Conservation (phyloP, 2,888 invertebrate genomes). For the Cantharis rustica region DNA sequence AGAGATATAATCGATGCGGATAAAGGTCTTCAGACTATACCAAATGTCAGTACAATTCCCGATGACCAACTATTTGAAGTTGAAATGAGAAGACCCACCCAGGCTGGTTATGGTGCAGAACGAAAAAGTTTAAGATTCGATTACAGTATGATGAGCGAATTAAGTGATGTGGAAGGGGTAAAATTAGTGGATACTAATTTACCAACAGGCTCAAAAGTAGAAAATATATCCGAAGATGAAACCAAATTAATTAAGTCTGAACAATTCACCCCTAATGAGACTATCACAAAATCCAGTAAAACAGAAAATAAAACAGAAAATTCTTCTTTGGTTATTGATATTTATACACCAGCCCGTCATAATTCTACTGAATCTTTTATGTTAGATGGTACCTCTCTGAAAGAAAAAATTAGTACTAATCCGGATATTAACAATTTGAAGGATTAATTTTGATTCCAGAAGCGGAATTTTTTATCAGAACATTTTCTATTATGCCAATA, state of each 20-base stretch:
- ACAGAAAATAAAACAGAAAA: neutral
- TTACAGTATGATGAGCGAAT: neutral
- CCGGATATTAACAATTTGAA: neutral
- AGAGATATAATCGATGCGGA: neutral
- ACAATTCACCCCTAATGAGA: neutral
- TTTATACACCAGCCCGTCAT: neutral
- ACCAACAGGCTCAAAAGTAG: neutral
- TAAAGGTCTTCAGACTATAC: neutral
- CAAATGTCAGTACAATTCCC: neutral
- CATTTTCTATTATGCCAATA: neutral
- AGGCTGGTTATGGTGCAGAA: neutral
- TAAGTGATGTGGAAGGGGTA: neutral
- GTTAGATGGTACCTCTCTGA: neutral
- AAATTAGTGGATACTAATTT: neutral
- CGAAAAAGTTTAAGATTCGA: constrained; percentile 12
- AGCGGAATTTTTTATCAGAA: neutral
- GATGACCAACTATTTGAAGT: neutral
- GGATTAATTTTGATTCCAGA: neutral
- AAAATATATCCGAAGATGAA: neutral
- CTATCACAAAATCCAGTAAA: no score
- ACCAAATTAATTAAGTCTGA: neutral
- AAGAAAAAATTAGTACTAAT: neutral
- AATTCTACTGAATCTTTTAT: neutral
- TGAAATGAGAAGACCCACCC: neutral
- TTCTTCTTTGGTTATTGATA: neutral